Percentiles rank a stretch among this genome's conserved stretches.
Evolutionary conservation across 2,113 vertebrate species (phyloP).

Genomic region (Proteles cristata): DNA sequence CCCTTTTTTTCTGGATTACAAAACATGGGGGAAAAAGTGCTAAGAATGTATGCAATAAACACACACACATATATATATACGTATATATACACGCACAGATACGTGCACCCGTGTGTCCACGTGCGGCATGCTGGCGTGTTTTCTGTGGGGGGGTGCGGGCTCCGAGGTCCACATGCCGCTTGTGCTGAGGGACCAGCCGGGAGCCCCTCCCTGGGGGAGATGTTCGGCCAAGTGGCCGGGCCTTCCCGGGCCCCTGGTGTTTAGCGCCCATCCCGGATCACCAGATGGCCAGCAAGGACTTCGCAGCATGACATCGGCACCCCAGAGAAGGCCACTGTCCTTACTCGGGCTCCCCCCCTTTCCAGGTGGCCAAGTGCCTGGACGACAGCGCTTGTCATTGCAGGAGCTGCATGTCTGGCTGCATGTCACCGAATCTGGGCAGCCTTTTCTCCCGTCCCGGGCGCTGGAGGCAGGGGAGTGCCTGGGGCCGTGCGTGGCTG

Average conservation of each 20-base stretch:
- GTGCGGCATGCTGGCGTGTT: rapidly evolving
- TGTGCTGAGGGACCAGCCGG: rapidly evolving
- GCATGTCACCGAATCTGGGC: not conserved
- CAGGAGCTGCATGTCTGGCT: not conserved
- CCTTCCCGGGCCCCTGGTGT: not conserved
- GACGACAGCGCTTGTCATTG: not conserved
- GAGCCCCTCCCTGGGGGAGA: not conserved
- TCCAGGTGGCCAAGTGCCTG: not conserved
- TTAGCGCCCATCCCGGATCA: not conserved
- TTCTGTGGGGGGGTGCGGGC: not conserved
- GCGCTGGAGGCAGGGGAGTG: not conserved
- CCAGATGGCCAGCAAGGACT: not conserved
- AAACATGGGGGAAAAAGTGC: conserved; percentile 40
- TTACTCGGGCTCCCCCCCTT: not conserved
- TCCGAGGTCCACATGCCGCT: rapidly evolving
- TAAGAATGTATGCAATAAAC: conserved; percentile 67
- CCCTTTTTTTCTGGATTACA: conserved; percentile 66
- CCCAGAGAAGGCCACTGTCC: too few species aligned
- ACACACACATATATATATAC: not conserved
- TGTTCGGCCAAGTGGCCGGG: not conserved
- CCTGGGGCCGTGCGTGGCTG: not conserved
- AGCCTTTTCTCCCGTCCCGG: not conserved
- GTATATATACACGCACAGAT: rapidly evolving
- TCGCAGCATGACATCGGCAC: not conserved
- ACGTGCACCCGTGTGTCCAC: not conserved